Evolutionary conservation across 2,113 vertebrate genomes (phyloP).

Genomic region (Trichomycterus rosablanca): DNA sequence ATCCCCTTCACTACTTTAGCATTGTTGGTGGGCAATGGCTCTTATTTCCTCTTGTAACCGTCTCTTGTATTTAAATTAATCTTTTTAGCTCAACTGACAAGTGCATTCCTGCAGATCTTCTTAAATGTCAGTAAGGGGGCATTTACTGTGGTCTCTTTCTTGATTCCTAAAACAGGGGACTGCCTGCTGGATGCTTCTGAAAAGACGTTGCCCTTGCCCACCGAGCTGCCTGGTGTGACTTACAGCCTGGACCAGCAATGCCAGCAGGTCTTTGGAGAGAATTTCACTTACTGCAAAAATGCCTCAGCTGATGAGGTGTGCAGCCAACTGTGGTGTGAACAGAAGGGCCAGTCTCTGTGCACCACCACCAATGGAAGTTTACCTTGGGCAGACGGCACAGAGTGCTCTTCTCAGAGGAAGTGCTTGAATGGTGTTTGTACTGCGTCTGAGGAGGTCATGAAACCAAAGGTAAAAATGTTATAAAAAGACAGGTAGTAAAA

Average conservation of each 20-base stretch:
- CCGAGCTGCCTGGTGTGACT: slow-evolving; percentile 72
- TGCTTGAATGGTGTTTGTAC: slow-evolving; percentile 78
- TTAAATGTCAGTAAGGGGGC: slow-evolving; percentile 37
- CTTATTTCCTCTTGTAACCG: too few relatives aligned
- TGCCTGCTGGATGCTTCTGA: slow-evolving; percentile 85
- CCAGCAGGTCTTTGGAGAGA: slow-evolving; percentile 89
- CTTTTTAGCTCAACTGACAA: slow-evolving; percentile 29
- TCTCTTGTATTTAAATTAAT: slow-evolving; percentile 24
- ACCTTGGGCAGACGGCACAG: slow-evolving; percentile 85
- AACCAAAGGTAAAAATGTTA: slow-evolving; percentile 25
- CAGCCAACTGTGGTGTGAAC: slow-evolving; percentile 86
- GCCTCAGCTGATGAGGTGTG: slow-evolving; percentile 76
- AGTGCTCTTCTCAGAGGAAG: slow-evolving; percentile 62
- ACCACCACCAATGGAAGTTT: slow-evolving; percentile 87
- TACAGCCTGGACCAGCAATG: slow-evolving; percentile 89
- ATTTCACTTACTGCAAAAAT: slow-evolving; percentile 84
- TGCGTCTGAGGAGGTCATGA: slow-evolving; percentile 64
- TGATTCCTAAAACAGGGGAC: slow-evolving; percentile 74
- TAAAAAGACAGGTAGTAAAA: not conserved
- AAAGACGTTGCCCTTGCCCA: slow-evolving; percentile 67
- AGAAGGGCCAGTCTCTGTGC: slow-evolving; percentile 71
- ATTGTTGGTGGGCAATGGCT: slow-evolving; percentile 6
- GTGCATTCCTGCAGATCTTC: slow-evolving; percentile 45
- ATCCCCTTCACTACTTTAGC: too few relatives aligned
- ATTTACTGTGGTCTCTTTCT: slow-evolving; percentile 25